Percentiles rank a stretch among this genome's conserved stretches.
Conservation (phyloP, 2,113 vertebrate species). For the Mastomys natalensis region DNA sequence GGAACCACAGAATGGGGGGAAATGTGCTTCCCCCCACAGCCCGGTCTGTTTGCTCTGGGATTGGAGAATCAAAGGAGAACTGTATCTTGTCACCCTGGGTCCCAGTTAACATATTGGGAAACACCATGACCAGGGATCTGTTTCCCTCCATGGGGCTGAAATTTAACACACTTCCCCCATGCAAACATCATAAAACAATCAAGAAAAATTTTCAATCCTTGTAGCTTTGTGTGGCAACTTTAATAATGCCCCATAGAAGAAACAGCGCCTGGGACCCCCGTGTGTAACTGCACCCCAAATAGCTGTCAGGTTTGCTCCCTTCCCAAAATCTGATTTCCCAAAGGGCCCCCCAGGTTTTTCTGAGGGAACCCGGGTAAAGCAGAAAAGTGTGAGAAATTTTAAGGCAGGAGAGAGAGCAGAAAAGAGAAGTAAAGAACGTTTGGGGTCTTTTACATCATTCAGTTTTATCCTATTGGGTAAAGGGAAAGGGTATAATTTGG, state of each 20-base stretch:
- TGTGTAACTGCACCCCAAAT: neutral
- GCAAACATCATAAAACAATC: neutral
- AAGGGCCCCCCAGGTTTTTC: neutral
- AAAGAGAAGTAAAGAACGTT: neutral
- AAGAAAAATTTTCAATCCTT: neutral
- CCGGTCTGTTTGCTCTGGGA: neutral
- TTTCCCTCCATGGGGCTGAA: neutral
- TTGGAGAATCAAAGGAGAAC: neutral
- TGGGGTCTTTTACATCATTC: neutral
- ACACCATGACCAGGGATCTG: neutral
- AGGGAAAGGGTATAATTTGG: neutral
- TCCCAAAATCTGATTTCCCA: neutral
- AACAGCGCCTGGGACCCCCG: neutral
- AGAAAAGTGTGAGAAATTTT: neutral
- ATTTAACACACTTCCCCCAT: neutral
- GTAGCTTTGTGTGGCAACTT: neutral
- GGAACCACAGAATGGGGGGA: neutral
- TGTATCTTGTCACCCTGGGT: neutral
- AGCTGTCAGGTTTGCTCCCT: neutral
- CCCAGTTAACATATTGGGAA: neutral
- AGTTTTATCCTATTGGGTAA: neutral
- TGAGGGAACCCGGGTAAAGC: too few relatives aligned
- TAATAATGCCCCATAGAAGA: too few relatives aligned
- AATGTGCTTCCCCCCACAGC: neutral
- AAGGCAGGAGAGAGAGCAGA: neutral